These are phyloP conservation scores for Papilio protenor DNA, from an alignment of 2,888 invertebrate species.

Conservation along the genomic window DNA sequence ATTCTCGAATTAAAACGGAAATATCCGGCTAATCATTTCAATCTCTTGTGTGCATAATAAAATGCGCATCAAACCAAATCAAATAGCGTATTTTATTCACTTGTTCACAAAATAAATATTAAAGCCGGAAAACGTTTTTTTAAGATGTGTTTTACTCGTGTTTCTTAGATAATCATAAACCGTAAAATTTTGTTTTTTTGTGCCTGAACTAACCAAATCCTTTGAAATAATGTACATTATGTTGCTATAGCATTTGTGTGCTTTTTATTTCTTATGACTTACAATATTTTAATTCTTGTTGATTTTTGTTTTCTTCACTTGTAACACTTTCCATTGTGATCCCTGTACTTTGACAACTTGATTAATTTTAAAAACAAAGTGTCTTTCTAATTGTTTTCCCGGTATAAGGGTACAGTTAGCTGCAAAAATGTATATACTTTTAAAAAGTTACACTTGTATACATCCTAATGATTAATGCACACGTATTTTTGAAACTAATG, in stretches of 20 bases:
- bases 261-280: neutral
- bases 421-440: neutral
- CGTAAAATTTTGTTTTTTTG: constrained; percentile 2
- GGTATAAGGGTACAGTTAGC: neutral
- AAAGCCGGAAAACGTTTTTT: neutral
- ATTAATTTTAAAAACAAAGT: neutral
- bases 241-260: neutral
- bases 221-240: neutral
- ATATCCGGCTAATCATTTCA: neutral
- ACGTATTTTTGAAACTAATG: too few relatives aligned
- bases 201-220: neutral
- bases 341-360: neutral
- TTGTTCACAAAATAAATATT: neutral
- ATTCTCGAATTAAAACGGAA: neutral
- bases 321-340: neutral
- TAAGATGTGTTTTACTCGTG: neutral
- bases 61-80: neutral
- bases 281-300: neutral
- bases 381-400: neutral
- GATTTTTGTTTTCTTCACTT: too few relatives aligned
- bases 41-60: neutral
- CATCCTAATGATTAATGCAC: too few relatives aligned
- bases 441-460: too few relatives aligned
- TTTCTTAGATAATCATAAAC: neutral
- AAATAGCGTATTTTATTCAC: neutral